A percentile compares a stretch with the other conserved stretches of the same genome.
phyloP scores from a whole-genome alignment of 2,113 vertebrate species.

The Clarias macrocephalus region DNA sequence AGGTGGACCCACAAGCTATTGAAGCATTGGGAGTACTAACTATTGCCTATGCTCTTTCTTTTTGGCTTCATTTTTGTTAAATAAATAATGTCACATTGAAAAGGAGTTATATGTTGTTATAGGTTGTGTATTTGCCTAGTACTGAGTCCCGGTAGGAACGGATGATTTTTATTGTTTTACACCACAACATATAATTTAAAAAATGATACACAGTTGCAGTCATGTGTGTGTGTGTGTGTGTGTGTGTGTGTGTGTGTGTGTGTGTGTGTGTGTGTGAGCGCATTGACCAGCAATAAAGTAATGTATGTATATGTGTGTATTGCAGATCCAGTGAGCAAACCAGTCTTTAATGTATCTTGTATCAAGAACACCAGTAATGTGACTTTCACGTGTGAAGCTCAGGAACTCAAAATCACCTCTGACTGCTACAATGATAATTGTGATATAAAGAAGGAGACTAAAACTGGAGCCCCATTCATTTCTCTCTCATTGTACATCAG shows the following conservation, averaged over 20 bases:
- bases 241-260: background rate
- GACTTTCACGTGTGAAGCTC: constrained; percentile 19
- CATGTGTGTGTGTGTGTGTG: too few relatives aligned
- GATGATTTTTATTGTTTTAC: too few relatives aligned
- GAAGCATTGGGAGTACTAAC: too few relatives aligned
- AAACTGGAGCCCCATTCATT: background rate
- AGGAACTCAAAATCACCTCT: background rate
- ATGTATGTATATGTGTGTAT: background rate
- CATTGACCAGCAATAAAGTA: background rate
- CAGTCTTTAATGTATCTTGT: background rate
- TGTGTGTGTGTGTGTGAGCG: background rate
- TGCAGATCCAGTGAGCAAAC: constrained; percentile 26
- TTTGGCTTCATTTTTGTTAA: too few relatives aligned
- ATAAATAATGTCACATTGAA: too few relatives aligned
- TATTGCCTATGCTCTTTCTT: too few relatives aligned
- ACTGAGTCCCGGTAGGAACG: too few relatives aligned
- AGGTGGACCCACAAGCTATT: too few relatives aligned
- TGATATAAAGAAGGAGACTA: background rate
- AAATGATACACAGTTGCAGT: too few relatives aligned
- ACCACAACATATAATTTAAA: too few relatives aligned
- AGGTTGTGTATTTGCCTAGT: too few relatives aligned
- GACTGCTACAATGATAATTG: background rate
- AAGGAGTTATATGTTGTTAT: too few relatives aligned
- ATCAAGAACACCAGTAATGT: constrained; percentile 16
- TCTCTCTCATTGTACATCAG: background rate